A percentile compares a stretch with the other conserved stretches of the same genome.
These are phyloP conservation scores for Rhea americana DNA, from an alignment of 2,113 vertebrate species.

Conservation along the genomic window DNA sequence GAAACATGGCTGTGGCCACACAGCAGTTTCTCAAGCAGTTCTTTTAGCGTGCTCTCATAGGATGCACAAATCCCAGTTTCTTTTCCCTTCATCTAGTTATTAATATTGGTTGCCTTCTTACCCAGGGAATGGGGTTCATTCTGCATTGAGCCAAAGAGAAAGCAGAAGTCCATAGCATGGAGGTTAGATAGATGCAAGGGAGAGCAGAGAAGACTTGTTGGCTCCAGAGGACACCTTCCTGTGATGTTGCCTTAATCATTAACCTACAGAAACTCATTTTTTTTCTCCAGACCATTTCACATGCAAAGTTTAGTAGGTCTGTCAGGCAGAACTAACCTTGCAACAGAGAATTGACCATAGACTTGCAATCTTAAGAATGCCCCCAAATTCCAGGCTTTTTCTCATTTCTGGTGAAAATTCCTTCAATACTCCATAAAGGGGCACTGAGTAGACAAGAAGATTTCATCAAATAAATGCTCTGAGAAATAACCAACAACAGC, in stretches of 20 bases:
- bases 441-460: neutral
- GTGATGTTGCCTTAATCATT: neutral
- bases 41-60: neutral
- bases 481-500: neutral
- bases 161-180: neutral
- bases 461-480: neutral
- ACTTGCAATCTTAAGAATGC: neutral
- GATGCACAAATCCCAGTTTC: neutral
- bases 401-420: neutral
- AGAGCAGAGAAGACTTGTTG: neutral
- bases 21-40: neutral
- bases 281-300: neutral
- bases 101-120: neutral
- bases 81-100: neutral
- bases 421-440: neutral
- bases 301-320: neutral
- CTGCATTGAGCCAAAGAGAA: neutral
- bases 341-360: neutral
- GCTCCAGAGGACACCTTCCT: neutral
- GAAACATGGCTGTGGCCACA: rapidly evolving
- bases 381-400: neutral
- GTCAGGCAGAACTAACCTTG: neutral
- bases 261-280: neutral
- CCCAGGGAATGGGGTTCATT: neutral
- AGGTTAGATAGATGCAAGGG: neutral